Evolutionary conservation across 2,888 invertebrate genomes (phyloP).

Genomic region (Callosobruchus maculatus): DNA sequence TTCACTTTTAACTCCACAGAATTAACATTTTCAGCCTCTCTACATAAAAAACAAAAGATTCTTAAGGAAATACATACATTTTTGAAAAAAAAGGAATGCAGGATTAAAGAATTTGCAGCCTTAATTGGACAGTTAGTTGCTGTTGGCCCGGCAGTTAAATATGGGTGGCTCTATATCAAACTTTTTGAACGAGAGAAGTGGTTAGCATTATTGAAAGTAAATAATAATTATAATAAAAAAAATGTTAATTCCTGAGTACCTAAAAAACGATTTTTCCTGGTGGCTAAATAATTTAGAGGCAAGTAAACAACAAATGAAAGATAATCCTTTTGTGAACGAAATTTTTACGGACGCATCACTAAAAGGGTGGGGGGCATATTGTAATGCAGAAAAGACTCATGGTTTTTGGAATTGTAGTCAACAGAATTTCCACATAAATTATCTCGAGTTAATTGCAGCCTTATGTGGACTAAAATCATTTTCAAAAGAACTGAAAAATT

Average conservation of each 20-base stretch:
- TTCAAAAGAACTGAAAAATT: neutral
- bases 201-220: constrained; percentile 1
- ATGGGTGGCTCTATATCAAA: constrained; percentile 10
- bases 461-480: constrained; percentile 2
- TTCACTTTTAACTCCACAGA: no score
- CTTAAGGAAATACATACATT: neutral
- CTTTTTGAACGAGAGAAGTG: constrained; percentile 6
- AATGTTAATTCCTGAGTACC: neutral
- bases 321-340: no score
- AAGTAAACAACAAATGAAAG: neutral
- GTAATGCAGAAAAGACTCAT: neutral
- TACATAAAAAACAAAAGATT: constrained; percentile 3
- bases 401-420: neutral
- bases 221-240: constrained; percentile 1
- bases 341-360: constrained; percentile 2
- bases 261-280: constrained; percentile 6
- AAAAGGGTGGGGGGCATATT: neutral
- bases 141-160: constrained; percentile 8
- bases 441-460: neutral
- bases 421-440: constrained; percentile 1
- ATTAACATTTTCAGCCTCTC: neutral
- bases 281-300: constrained; percentile 4
- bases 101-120: neutral
- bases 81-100: neutral
- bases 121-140: constrained; percentile 4